Conservation (phyloP, 2,888 invertebrate genomes). For the Spilosoma lubricipeda region DNA sequence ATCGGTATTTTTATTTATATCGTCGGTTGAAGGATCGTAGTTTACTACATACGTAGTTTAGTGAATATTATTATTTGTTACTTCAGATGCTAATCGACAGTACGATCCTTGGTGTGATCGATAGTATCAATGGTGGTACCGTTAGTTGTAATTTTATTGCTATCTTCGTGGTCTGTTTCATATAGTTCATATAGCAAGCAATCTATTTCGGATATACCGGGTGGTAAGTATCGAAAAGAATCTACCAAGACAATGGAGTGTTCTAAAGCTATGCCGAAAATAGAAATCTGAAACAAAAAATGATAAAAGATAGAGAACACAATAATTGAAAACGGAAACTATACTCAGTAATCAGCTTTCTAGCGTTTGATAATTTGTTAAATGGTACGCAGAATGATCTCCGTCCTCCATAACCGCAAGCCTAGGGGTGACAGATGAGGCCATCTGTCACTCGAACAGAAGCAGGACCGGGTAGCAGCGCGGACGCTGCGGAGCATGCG, state of each 20-base stretch:
- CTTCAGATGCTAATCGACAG: not conserved
- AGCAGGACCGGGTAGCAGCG: too few relatives aligned
- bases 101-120: not conserved
- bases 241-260: not conserved
- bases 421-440: too few relatives aligned
- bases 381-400: too few relatives aligned
- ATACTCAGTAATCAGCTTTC: too few relatives aligned
- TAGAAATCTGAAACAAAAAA: not conserved
- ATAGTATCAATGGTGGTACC: too few relatives aligned
- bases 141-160: not conserved
- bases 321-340: too few relatives aligned
- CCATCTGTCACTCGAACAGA: too few relatives aligned
- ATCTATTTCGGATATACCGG: not conserved
- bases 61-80: not conserved
- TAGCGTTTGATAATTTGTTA: too few relatives aligned
- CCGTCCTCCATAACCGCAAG: too few relatives aligned
- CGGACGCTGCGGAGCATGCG: too few relatives aligned
- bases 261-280: not conserved
- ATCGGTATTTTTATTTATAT: not conserved
- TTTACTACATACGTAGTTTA: not conserved
- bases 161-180: not conserved
- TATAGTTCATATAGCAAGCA: slow-evolving; percentile 1
- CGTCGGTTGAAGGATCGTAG: not conserved
- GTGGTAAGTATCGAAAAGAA: slow-evolving; percentile 6
- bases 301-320: too few relatives aligned